Percentiles rank a stretch among this genome's conserved stretches.
Evolutionary conservation across 2,113 vertebrate genomes (phyloP).

Genomic region (Shinisaurus crocodilurus): DNA sequence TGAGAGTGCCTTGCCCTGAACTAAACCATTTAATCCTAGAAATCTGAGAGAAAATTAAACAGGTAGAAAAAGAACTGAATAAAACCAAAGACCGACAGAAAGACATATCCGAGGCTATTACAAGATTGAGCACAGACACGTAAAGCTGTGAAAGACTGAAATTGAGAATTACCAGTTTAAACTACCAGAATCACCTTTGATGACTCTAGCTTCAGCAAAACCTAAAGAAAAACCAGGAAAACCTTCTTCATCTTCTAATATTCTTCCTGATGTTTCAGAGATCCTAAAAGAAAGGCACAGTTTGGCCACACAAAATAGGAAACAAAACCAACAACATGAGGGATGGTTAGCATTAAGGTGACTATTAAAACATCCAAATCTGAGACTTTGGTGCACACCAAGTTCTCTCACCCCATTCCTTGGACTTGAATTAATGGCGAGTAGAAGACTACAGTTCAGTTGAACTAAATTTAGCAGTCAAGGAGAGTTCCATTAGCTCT

Average conservation of each 20-base stretch:
- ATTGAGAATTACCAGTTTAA: constrained; percentile 94
- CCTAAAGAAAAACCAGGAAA: constrained; percentile 75
- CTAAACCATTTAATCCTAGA: too few species aligned
- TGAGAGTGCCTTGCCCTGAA: too few species aligned
- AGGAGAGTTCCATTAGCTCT: constrained; percentile 58
- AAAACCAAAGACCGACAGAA: background rate
- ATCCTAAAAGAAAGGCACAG: constrained; percentile 58
- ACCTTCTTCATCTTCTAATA: constrained; percentile 57
- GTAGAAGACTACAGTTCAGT: constrained; percentile 62
- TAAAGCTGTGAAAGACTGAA: constrained; percentile 92
- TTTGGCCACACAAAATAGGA: constrained; percentile 67
- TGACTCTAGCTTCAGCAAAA: constrained; percentile 87
- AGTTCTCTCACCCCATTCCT: constrained; percentile 65
- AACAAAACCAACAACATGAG: constrained; percentile 74
- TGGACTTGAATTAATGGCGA: constrained; percentile 71
- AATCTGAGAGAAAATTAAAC: background rate
- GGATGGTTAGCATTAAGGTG: constrained; percentile 57
- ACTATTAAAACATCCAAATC: constrained; percentile 61
- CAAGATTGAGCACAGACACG: constrained; percentile 83
- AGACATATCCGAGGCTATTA: constrained; percentile 84
- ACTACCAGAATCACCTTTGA: constrained; percentile 95
- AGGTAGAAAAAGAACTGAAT: background rate
- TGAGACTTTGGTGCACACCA: constrained; percentile 72
- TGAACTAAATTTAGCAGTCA: constrained; percentile 49
- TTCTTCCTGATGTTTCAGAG: constrained; percentile 68